Base-by-base conservation (phyloP, 1,140 invertebrate genomes). In the Bradysia coprophila region DNA sequence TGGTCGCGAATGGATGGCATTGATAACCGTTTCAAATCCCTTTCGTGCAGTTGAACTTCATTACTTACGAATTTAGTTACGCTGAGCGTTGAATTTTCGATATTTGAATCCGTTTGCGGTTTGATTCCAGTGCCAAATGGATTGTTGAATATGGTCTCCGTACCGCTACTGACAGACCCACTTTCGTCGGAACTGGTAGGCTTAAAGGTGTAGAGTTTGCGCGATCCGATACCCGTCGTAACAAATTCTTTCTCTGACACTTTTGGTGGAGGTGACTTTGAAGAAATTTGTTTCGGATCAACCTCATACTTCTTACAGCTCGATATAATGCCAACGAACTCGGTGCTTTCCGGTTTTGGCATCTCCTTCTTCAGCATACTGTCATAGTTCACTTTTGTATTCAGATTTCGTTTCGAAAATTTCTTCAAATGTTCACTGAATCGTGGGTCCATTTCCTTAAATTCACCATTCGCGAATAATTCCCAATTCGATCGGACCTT, bases 401-500 rank as follows among this genome's bases (percentile, higher is more conserved):
- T 49, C n/a, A 31, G 31, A 15, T 38, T 11, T n/a, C 34, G 13
- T n/a, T 43, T 38, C 3, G 68, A 67, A 48, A 81, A 81, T 54
- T 78, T 78, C n/a, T 69, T 48, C 22, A 83, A 61, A 54, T 80
- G 76, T 46, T 68, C 46, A 37, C 59, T 49, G 21, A 81, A 40
- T 0, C 64, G 50, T 23, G 65, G 45, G 23, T 61, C 61, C 38
- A 78, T 51, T n/a, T 61, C 49, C 28, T 55, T 43, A 22, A 73
- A 46, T 48, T 69, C 53, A 2, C 69, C 72, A 21, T 64, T 52
- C 48, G 65, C 68, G 5, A 77, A 64, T 45, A 68, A 57, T 37
- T 66, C 57, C 81, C 81, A 84, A 55, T 82, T 82, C 45, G 66
- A 57, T 48, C 73, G 61, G 0, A 75, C 79, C 6, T 58, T 61